These are phyloP conservation scores for Taurulus bubalis DNA, from an alignment of 2,113 vertebrate species.

Conservation along the genomic window DNA sequence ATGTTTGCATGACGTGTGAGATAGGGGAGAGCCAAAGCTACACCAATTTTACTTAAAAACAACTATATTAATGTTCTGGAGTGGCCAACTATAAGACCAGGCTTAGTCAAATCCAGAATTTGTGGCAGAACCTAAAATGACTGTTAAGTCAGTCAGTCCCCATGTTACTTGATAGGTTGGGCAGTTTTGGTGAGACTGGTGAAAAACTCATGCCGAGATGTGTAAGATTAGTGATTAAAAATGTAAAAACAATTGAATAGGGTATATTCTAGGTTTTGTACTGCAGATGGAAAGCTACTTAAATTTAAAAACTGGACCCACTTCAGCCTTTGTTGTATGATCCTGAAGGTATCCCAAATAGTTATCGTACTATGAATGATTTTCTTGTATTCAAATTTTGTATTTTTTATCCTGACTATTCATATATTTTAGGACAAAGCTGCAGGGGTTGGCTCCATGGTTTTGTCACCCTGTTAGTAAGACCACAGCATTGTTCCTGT, in stretches of 20 bases:
- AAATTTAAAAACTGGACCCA: neutral
- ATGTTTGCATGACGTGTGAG: neutral
- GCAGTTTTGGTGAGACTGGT: neutral
- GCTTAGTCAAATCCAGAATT: neutral
- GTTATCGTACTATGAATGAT: neutral
- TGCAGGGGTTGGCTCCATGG: neutral
- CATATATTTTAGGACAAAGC: neutral
- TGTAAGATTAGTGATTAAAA: neutral
- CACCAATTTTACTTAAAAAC: neutral
- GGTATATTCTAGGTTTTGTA: neutral
- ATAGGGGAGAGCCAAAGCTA: neutral
- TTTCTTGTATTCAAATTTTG: neutral
- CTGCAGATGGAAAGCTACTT: neutral
- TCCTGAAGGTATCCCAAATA: neutral
- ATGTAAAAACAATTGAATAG: neutral
- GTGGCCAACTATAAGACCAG: neutral
- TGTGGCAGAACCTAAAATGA: neutral
- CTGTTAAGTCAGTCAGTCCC: neutral
- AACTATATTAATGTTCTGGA: neutral
- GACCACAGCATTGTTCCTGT: neutral
- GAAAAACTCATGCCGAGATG: neutral
- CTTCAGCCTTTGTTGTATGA: neutral
- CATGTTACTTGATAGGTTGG: neutral
- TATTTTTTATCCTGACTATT: neutral
- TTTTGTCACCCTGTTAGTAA: constrained; percentile 1